These are phyloP conservation scores for Heteropelma amictum DNA, from an alignment of 2,888 invertebrate species.

Conservation along the genomic window DNA sequence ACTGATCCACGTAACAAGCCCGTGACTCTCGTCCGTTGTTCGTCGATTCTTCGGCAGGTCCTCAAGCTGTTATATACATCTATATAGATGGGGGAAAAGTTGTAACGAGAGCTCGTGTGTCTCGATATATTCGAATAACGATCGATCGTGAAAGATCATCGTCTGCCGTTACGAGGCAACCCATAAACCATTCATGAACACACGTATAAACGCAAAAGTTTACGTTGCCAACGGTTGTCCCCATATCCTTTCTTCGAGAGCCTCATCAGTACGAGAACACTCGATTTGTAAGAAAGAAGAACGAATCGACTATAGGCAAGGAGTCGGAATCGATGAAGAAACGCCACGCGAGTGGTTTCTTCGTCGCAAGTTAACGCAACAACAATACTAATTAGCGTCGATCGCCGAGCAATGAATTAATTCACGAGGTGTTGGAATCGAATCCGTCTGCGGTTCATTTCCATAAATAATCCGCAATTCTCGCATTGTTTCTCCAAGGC, in stretches of 20 bases:
- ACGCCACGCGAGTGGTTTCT: not conserved
- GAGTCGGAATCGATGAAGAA: not conserved
- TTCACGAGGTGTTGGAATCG: constrained; percentile 58
- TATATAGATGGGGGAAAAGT: constrained; percentile 26
- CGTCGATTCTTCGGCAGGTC: constrained; percentile 38
- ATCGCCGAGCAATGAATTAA: constrained; percentile 57
- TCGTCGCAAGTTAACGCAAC: constrained; percentile 52
- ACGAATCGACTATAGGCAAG: constrained; percentile 2
- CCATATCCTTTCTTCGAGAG: constrained; percentile 7
- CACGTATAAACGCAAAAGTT: constrained; percentile 1
- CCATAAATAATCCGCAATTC: constrained; percentile 30
- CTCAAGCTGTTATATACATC: too few relatives aligned
- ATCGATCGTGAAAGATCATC: constrained; percentile 74
- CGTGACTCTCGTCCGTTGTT: constrained; percentile 11
- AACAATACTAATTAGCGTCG: constrained; percentile 67
- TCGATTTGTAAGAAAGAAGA: not conserved
- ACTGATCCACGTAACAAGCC: constrained; percentile 49
- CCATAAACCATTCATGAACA: constrained; percentile 45
- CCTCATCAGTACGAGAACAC: not conserved
- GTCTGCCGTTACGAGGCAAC: constrained; percentile 66
- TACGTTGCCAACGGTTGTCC: not conserved
- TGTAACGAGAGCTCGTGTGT: constrained; percentile 56
- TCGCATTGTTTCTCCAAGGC: too few relatives aligned
- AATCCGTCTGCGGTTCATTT: not conserved
- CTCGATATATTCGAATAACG: constrained; percentile 53